These are phyloP conservation scores for Sarcophilus harrisii DNA, from an alignment of 2,797 vertebrate species.

Conservation along the genomic window DNA sequence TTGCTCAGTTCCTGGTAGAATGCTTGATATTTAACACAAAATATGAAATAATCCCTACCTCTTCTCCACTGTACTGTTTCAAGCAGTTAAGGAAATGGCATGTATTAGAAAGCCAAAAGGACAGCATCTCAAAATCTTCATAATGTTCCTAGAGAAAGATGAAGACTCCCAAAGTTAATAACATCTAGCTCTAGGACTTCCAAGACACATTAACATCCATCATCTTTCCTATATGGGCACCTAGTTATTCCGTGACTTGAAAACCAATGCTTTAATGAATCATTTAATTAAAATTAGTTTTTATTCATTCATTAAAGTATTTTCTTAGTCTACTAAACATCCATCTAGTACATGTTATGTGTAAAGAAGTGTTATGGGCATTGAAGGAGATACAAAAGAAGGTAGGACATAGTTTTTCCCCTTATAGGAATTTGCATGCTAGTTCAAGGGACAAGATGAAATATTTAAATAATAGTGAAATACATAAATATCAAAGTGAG, in stretches of 20 bases:
- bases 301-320: conserved; percentile 29
- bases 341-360: neutral
- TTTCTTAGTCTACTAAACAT: conserved; percentile 8
- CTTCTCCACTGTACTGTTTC: conserved; percentile 98
- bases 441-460: neutral
- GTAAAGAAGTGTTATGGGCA: neutral
- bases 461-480: neutral
- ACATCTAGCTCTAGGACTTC: neutral
- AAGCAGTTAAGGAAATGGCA: conserved; percentile 96
- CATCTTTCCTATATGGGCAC: neutral
- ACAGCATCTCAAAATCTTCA: conserved; percentile 94
- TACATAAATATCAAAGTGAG: neutral
- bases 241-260: neutral
- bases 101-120: conserved; percentile 97
- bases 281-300: conserved; percentile 4
- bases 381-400: neutral
- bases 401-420: neutral
- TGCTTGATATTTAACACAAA: neutral
- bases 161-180: conserved; percentile 5
- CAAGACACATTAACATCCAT: neutral
- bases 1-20: neutral
- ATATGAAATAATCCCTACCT: conserved; percentile 86
- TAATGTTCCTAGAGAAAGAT: conserved; percentile 87
- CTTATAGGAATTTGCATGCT: neutral
- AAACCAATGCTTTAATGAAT: neutral